Evolutionary conservation across 1,140 invertebrate genomes (phyloP).

Genomic region (Bombus confusus): DNA sequence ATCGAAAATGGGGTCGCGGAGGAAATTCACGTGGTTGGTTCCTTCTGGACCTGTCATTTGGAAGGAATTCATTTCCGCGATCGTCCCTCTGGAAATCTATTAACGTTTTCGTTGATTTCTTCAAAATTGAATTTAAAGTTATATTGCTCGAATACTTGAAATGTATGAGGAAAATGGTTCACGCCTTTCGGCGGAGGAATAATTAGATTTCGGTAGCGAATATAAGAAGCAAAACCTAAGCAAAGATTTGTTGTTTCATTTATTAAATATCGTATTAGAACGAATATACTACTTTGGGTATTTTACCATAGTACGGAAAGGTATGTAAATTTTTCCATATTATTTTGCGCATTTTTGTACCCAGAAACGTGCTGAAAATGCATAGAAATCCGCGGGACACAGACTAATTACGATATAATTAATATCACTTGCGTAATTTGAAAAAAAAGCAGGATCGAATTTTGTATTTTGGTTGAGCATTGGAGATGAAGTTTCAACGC

Average conservation of each 20-base stretch:
- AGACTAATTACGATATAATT: not conserved
- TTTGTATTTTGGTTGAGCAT: not conserved
- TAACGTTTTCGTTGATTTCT: not conserved
- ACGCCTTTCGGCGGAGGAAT: no score
- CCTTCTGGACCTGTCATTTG: not conserved
- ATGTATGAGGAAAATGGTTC: not conserved
- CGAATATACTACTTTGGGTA: not conserved
- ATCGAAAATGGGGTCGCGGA: not conserved
- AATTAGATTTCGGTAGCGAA: not conserved
- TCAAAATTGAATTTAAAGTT: not conserved
- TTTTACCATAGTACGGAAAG: not conserved
- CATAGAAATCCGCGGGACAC: not conserved
- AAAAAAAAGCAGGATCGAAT: no score
- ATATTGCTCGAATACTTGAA: not conserved
- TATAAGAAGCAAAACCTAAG: not conserved
- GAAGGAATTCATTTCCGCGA: constrained; percentile 8
- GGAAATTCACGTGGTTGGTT: not conserved
- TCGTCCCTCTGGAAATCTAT: not conserved
- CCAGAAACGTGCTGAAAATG: not conserved
- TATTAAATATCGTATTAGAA: not conserved
- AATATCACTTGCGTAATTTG: not conserved
- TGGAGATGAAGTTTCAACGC: not conserved
- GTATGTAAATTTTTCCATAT: no score
- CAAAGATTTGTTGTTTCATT: not conserved
- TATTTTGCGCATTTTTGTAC: no score